Conservation (phyloP, 1,140 invertebrate species). For the Scaptomyza pallida region DNA sequence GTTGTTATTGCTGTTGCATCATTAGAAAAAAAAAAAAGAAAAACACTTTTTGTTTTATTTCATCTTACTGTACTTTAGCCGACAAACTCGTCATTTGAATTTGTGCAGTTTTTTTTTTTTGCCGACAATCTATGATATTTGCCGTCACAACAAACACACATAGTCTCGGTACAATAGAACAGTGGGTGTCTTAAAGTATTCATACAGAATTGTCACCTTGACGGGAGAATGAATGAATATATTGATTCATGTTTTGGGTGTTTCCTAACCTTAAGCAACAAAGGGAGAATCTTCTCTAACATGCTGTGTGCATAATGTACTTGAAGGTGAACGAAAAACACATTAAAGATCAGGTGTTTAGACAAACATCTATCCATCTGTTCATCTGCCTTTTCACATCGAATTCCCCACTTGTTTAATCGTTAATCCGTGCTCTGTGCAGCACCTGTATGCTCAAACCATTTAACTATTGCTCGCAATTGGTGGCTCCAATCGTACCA, state of each 20-base stretch:
- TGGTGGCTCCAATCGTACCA: conserved; percentile 46
- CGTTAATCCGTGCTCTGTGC: conserved; percentile 2
- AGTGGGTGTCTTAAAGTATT: conserved; percentile 31
- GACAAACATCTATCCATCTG: neutral
- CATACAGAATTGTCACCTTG: conserved; percentile 50
- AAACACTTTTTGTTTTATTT: neutral
- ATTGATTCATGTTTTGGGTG: conserved; percentile 30
- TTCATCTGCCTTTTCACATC: neutral
- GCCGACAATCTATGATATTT: conserved; percentile 52
- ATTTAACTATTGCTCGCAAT: conserved; percentile 54
- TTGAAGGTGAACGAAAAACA: neutral
- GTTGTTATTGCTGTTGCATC: conserved; percentile 34
- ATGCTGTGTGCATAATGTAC: conserved; percentile 12
- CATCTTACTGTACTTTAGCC: conserved; percentile 27
- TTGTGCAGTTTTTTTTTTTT: conserved; percentile 19
- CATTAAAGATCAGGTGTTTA: conserved; percentile 1
- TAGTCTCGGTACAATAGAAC: conserved; percentile 43
- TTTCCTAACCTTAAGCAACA: conserved; percentile 36
- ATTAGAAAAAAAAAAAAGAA: conserved; percentile 40
- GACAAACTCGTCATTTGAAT: conserved; percentile 19
- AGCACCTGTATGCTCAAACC: conserved; percentile 59
- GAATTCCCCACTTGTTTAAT: neutral
- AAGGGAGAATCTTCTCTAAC: conserved; percentile 1
- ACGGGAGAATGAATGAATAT: conserved; percentile 44
- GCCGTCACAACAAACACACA: conserved; percentile 66